phyloP scores from a whole-genome alignment of 2,888 invertebrate species.

The Copidosoma aretas region DNA sequence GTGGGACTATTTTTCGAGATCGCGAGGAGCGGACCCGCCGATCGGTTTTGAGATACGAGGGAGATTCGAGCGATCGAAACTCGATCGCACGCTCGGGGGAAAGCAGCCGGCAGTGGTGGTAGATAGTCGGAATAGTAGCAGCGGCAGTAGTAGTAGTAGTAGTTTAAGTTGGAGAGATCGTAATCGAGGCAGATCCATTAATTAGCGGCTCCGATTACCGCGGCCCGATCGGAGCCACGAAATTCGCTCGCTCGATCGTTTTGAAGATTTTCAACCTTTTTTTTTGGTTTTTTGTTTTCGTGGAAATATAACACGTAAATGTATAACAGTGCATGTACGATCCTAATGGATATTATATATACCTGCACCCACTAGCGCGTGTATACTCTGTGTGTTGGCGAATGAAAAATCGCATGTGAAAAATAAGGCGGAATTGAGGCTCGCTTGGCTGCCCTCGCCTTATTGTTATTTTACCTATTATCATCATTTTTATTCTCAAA shows the following conservation, averaged over 20 bases:
- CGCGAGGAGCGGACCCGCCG: too few species aligned
- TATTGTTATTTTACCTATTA: not conserved
- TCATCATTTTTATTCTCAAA: constrained; percentile 6
- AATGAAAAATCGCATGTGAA: not conserved
- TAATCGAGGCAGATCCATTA: not conserved
- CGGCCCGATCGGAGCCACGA: too few species aligned
- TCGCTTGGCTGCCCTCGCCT: constrained; percentile 5
- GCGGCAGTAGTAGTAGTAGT: too few species aligned
- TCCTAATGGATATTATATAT: too few species aligned
- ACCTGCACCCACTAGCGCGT: too few species aligned
- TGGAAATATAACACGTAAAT: too few species aligned
- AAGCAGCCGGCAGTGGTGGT: not conserved
- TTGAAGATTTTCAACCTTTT: not conserved
- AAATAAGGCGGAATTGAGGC: not conserved
- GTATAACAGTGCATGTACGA: too few species aligned
- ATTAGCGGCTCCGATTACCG: not conserved
- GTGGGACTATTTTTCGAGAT: too few species aligned
- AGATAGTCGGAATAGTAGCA: too few species aligned
- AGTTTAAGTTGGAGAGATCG: too few species aligned
- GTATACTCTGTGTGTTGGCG: too few species aligned
- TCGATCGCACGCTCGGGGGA: not conserved
- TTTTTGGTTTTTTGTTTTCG: not conserved
- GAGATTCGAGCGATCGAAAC: not conserved
- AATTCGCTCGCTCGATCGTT: too few species aligned
- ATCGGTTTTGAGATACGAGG: not conserved